Base-by-base conservation (phyloP, 2,113 vertebrate genomes). In the Labrus mixtus region DNA sequence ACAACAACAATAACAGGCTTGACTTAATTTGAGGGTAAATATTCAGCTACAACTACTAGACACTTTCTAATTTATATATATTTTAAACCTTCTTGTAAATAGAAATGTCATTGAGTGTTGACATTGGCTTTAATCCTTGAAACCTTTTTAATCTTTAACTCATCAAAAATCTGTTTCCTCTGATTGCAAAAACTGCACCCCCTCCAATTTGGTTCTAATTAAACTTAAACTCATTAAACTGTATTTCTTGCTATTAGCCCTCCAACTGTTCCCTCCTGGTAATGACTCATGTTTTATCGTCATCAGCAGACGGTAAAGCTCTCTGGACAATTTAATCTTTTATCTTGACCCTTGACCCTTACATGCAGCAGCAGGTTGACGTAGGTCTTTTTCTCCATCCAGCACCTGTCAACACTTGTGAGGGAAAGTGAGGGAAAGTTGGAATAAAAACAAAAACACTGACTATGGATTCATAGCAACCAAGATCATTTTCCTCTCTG, bases 381-480 rank as follows among this genome's bases (percentile, higher is more conserved):
- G 46, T 77, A 23, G 11, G 16, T 20, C 45, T 45, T 15, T 17
- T 5, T 39, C 66, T 71, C 55, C 55, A 17, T 63, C 63, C 76
- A 83, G 37, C 29, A 78, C 68, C 84, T 87, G 80, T 85, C 87
- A 83, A 22, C 82, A 62, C 66, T 50, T 48, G 54, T 68, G 45
- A 78, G 51, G 53, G 51, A 54, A 82, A 71, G 48, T 71, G 62
- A 75, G 19, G 48, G 50, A 50, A 67, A 33, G 16, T 10, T 59
- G 54, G 73, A 67, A 80, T 33, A 33, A 3, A 84, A 84, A 74
- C 50, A 76, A 83, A 73, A 90, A 77, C 76, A 76, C 5, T 61
- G 36, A 74, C 17, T 82, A 68, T 76, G 54, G 64, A 75, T 81
- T 79, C 82, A 73, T 78, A 65, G 70, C 83, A 84, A 78, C 79